Percentiles rank a stretch among this genome's conserved stretches.
phyloP scores from a whole-genome alignment of 2,797 vertebrate genomes.

The Stomatorhinus walkeri region DNA sequence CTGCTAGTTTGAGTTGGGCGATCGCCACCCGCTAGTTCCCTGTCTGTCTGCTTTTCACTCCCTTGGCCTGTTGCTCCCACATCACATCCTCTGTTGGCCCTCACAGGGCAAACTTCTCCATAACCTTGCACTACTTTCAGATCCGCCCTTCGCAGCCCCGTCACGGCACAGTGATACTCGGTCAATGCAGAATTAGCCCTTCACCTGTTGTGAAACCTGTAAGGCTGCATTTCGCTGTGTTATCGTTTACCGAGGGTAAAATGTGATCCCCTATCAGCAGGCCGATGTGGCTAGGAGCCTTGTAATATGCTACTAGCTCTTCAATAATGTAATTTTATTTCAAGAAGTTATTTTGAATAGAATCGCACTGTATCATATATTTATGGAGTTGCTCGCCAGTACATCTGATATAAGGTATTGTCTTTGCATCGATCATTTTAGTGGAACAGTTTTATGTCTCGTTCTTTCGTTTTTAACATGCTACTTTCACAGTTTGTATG shows the following conservation, averaged over 20 bases:
- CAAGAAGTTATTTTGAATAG: not conserved
- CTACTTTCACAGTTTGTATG: not conserved
- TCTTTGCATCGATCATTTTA: not conserved
- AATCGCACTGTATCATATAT: not conserved
- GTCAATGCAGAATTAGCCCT: not conserved
- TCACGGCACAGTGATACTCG: not conserved
- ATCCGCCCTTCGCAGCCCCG: not conserved
- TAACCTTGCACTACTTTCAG: not conserved
- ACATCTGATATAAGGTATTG: conserved; percentile 1
- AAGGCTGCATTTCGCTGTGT: not conserved
- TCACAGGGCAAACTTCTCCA: not conserved
- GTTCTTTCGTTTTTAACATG: not conserved
- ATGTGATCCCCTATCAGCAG: not conserved
- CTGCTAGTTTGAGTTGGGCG: not conserved
- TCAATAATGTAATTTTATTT: conserved; percentile 1
- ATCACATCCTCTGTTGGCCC: not conserved
- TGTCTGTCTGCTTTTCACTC: not conserved
- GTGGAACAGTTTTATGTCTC: not conserved
- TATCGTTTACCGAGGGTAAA: not conserved
- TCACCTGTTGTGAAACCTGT: not conserved
- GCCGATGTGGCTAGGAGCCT: not conserved
- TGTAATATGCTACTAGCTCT: conserved; percentile 10
- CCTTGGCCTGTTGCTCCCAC: not conserved
- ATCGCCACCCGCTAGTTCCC: not conserved
- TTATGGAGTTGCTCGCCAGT: not conserved